A percentile compares a stretch with the other conserved stretches of the same genome.
Conservation (phyloP, 2,113 vertebrate species). For the Eretmochelys imbricata region DNA sequence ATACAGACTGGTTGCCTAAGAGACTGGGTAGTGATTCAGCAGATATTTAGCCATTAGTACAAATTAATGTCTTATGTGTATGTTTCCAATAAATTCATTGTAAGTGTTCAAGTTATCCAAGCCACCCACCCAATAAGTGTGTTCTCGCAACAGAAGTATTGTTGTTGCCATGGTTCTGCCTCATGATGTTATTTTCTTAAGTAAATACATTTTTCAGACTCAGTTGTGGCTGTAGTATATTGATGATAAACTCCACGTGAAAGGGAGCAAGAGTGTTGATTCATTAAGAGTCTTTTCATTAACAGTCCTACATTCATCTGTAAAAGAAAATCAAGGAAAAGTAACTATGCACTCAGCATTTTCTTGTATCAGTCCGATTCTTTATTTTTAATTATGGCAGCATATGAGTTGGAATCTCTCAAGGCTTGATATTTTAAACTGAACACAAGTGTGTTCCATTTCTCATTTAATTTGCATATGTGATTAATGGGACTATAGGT, state of each 20-base stretch:
- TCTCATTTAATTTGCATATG: not conserved
- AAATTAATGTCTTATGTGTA: slow-evolving; percentile 53
- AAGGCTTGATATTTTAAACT: not conserved
- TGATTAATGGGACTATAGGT: not conserved
- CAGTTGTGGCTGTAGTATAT: slow-evolving; percentile 41
- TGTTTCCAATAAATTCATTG: slow-evolving; percentile 39
- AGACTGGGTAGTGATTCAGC: slow-evolving; percentile 56
- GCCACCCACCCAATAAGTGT: slow-evolving; percentile 45
- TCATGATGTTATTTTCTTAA: slow-evolving; percentile 56
- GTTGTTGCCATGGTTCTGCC: slow-evolving; percentile 37
- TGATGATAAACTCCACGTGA: slow-evolving; percentile 49
- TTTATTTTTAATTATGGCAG: slow-evolving; percentile 52
- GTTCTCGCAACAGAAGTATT: slow-evolving; percentile 57
- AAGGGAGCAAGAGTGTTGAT: slow-evolving; percentile 56
- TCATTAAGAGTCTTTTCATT: slow-evolving; percentile 64
- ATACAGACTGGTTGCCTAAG: slow-evolving; percentile 59
- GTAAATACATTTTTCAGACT: slow-evolving; percentile 55
- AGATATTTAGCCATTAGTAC: slow-evolving; percentile 71
- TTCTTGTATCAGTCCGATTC: slow-evolving; percentile 10
- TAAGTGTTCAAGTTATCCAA: slow-evolving; percentile 59
- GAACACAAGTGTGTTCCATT: not conserved
- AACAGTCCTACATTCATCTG: slow-evolving; percentile 24
- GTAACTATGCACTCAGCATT: slow-evolving; percentile 12
- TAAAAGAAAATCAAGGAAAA: slow-evolving; percentile 29
- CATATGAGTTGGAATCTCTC: slow-evolving; percentile 16